Base-by-base conservation (phyloP, 2,797 vertebrate species). In the Tenualosa thibaudeaui region DNA sequence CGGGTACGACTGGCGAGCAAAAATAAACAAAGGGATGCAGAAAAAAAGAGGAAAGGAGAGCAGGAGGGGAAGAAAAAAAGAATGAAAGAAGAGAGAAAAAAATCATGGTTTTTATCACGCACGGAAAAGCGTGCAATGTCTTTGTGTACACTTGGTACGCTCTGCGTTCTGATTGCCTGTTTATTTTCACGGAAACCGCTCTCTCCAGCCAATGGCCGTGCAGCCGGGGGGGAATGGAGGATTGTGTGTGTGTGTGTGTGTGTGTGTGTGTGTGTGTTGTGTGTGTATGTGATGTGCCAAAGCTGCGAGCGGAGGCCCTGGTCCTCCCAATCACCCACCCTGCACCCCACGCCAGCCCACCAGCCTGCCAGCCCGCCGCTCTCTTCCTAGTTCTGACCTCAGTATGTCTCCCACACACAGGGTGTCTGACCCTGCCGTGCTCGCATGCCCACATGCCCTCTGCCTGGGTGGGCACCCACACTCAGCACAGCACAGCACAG, bases 381-480 rank as follows among this genome's bases (percentile, higher is more conserved):
- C 71, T 96, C 95, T 96, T 96, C 96, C 96, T 96, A 95, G 95
- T 93, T 92, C 94, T 96, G 96, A 96, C 96, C 95, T 96, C 95
- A 96, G 96, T 95, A 95, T 95, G 93, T 95, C 95, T 90, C 90
- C 93, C 93, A 60, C 90, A 87, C 71, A 78, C 92, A 93, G 93
- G 94, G 94, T 95, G 94, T 94, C 93, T 94, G 93, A 96, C 93
- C 95, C 93, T 93, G 94, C 95, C 94, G 94, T 95, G 94, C 6
- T 12, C 50, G 8, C 50, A 51, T 9, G 50, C 94, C 71, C 71
- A 46, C 40, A 78, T 78, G 31, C 65, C 95, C 95, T 94, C 95
- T 94, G 94, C 95, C 93, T 96, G 96, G 95, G 96, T 96, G 96
- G 53, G 50, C 50, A 85, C 81, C 81, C 54, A 46, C 46, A 46